phyloP scores from a whole-genome alignment of 2,888 invertebrate species.

The Leptinotarsa juncta region DNA sequence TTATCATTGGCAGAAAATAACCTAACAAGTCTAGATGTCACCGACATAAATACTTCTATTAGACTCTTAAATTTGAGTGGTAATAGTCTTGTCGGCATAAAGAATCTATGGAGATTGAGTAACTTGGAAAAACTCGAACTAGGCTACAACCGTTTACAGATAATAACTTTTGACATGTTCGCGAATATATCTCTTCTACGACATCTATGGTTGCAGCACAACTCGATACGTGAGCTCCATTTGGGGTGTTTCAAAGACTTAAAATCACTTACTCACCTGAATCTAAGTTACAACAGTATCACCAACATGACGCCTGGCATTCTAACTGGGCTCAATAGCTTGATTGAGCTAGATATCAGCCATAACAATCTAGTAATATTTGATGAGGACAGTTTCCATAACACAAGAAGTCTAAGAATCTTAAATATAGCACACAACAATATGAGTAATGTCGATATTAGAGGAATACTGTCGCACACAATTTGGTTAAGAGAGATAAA shows the following conservation, averaged over 20 bases:
- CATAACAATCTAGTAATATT: constrained; percentile 34
- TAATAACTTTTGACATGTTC: constrained; percentile 32
- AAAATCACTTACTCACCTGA: constrained; percentile 20
- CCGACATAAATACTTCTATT: constrained; percentile 16
- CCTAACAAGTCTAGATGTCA: constrained; percentile 30
- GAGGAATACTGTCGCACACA: constrained; percentile 25
- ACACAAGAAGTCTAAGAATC: constrained; percentile 26
- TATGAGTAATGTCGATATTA: constrained; percentile 35
- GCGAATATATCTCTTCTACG: constrained; percentile 20
- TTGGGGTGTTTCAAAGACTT: constrained; percentile 38
- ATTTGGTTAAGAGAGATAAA: constrained; percentile 35
- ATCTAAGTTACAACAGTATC: constrained; percentile 36
- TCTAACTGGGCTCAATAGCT: constrained; percentile 28
- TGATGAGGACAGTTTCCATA: constrained; percentile 39
- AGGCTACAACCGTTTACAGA: constrained; percentile 31
- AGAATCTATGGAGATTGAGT: constrained; percentile 27
- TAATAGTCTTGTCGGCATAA: constrained; percentile 26
- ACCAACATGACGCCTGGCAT: constrained; percentile 26
- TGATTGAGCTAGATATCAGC: constrained; percentile 33
- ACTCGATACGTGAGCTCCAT: constrained; percentile 30
- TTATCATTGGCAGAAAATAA: constrained; percentile 35
- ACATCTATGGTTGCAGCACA: constrained; percentile 29
- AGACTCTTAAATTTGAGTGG: constrained; percentile 29
- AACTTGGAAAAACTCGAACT: constrained; percentile 31
- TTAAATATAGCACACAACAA: constrained; percentile 38